Base-by-base conservation (phyloP, 2,888 invertebrate genomes). In the Diploptera punctata region DNA sequence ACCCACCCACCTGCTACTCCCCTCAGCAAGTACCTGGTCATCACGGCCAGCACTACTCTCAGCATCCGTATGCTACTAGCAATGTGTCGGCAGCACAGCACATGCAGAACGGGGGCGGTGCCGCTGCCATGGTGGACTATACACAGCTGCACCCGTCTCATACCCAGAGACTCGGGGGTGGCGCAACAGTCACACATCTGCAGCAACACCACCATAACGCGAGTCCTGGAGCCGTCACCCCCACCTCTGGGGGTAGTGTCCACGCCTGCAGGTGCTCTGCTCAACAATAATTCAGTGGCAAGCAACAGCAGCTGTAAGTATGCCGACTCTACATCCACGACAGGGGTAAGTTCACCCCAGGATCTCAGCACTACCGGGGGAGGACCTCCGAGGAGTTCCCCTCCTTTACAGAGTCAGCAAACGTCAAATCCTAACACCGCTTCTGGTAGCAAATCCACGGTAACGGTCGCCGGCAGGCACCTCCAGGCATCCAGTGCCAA, bases 291-390 rank as follows among this genome's bases (percentile, higher is more conserved):
- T 44, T 78, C 88, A 85, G 80, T 80, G 3, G 79, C 83, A 3
- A 86, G 91, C 75, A 84, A 88, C 72, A 88, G 92, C 74, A 93
- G 93, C 83, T 95, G 95, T 88, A 95, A 95, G 85, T 95, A 94
- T 80, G 81, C 79, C 65, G 93, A 93, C 79, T 89, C 91, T 0
- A 91, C 93, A 52, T 92, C 93, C 57, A 72, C 78, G n/a, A 90
- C 91, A 33, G 84, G 83, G 71, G 91, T 94, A 57, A 91, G 94
- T 49, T 93, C 95, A 69, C 96, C 97, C 5, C 96, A 97, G 85
- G 96, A 97, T 84, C 85, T 97, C 77, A 94, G 94, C 75, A 94
- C 94, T 49, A 80, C 83, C 62, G 82, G 82, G 10, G 52, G 33
- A 19, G 70, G 61, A 9, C 81, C 82, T 3, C 73, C 77, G 21